Base-by-base conservation (phyloP, 1,140 invertebrate genomes). In the Copidosoma floridanum region DNA sequence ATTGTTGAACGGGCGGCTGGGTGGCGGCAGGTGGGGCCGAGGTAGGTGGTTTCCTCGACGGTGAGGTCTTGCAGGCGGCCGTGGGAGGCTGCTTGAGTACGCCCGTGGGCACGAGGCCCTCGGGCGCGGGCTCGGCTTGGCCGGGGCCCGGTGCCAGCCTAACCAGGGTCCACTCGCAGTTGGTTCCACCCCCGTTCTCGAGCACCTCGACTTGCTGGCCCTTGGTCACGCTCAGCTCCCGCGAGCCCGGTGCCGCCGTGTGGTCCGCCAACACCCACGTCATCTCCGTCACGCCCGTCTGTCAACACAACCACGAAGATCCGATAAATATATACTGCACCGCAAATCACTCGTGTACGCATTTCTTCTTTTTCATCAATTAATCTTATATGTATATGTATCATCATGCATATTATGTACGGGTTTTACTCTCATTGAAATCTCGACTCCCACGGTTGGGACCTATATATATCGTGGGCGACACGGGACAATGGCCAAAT, bases 171-270 rank as follows among this genome's bases (percentile, higher is more conserved):
- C 86, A 71, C 82, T 81, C 78, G 16, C 65, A 57, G 4, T 47
- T 32, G 7, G 57, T 71, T 57, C 63, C 58, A 35, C 67, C 55
- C 38, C 74, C 75, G 41, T 86, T 81, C 69, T 96, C 94, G 48
- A 97, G 73, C 50, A 97, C 88, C 72, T 97, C 94, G 43, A 97
- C 94, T 78, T 96, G 93, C 77, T 96, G 94, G 10, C 92, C 92
- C 71, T 93, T 93, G 41, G 78, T 82, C 8, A 95, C 92, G 21
- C 84, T 86, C 60, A 94, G 72, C 74, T 94, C 92, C 32, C 87
- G 86, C 12, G 85, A 78, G 53, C 85, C 85, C 2, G 83, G 77
- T 3, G 86, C 74, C 11, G 91, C 89, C n/a, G 81, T 81, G 72
- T 91, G 89, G 73, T 94, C 92, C 18, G 87, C 86, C 11, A 94